These are phyloP conservation scores for Metopia argyrocephala DNA, from an alignment of 2,888 invertebrate genomes.

Conservation along the genomic window DNA sequence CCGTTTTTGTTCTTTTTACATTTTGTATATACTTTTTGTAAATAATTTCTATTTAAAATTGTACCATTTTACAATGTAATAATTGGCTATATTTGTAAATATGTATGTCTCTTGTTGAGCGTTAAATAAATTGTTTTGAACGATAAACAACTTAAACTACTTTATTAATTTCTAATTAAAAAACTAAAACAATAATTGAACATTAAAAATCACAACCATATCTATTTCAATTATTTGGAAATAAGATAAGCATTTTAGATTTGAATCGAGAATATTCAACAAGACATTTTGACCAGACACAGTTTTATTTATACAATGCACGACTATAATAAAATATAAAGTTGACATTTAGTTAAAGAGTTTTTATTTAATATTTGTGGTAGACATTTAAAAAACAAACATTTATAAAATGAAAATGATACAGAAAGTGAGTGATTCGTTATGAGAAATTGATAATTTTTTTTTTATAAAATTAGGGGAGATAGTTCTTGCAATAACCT, in stretches of 20 bases:
- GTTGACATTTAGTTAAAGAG: not conserved
- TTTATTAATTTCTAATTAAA: not conserved
- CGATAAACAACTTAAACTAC: not conserved
- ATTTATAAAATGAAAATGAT: no score
- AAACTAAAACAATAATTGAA: conserved; percentile 44
- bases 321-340: not conserved
- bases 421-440: no score
- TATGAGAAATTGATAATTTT: no score
- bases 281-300: conserved; percentile 43
- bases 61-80: not conserved
- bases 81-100: not conserved
- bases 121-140: not conserved
- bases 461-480: no score
- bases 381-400: no score
- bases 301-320: not conserved
- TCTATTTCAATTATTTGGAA: conserved; percentile 28
- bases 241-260: conserved; percentile 25
- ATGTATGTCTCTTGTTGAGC: not conserved
- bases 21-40: not conserved
- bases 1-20: not conserved
- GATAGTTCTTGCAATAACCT: no score
- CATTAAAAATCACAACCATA: conserved; percentile 63
- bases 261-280: conserved; percentile 27
- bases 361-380: no score
- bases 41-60: not conserved